Evolutionary conservation across 2,113 vertebrate species (phyloP), one percentile per base, ranked within the genome.

Genomic region (Dasyurus viverrinus): DNA sequence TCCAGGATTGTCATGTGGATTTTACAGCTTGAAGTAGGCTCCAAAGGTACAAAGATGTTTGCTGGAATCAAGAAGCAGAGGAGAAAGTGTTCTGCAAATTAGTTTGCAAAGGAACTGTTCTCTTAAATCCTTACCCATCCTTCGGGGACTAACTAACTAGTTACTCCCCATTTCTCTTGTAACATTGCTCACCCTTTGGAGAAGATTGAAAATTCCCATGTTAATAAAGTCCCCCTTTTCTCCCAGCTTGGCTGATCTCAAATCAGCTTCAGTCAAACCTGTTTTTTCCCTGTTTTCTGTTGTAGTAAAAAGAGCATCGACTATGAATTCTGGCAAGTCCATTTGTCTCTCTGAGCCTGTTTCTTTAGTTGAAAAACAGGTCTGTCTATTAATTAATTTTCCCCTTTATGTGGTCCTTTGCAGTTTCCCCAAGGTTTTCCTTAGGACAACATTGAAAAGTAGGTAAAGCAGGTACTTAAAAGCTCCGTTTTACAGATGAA

Each of bases 81-180:
- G 53, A 90, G 24, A 55, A 53, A 26, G 0, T 1, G 0, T 3
- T 68, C 90, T 53, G n/a, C 8, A 11, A 22, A 23, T 84, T 3
- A 26, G 89, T 91, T 50, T 24, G 52, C 10, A 14, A 26, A 54
- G 93, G 90, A 92, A 47, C 53, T 8, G 36, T 42, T 84, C 68
- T 84, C 19, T 42, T 42, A 2, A 42, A 42, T 7, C 8, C 24
- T 89, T 68, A 48, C 14, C 5, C 68, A 3, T 36, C 0, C 5
- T 5, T 0, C 30, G n/a, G 90, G 50, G 54, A 26, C 90, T 9
- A 0, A 1, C 48, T 0, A 0, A 1, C 48, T 0, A 48, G 4
- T 60, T 60, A 54, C 27, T 25, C 25, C 36, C 36, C 6, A 42
- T 84, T 84, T n/a, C 42, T n/a, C 68, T 42, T n/a, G n/a, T 84